Evolutionary conservation across 2,797 vertebrate genomes (phyloP).

Genomic region (Emydoidea blandingii): DNA sequence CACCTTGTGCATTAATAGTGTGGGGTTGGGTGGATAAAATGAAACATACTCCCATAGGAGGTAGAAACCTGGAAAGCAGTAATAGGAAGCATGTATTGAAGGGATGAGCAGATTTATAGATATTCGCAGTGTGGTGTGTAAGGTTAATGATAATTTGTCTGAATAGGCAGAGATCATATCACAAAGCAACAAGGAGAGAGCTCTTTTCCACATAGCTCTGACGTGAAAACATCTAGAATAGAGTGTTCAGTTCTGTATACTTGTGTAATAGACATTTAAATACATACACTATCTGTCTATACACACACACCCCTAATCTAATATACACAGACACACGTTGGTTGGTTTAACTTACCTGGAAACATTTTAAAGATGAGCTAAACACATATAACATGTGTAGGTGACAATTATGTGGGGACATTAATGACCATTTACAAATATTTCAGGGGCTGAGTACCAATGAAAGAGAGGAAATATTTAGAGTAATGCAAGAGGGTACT

Average conservation of each 20-base stretch:
- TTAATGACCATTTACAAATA: not conserved
- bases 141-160: not conserved
- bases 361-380: not conserved
- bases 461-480: not conserved
- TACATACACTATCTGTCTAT: rapidly evolving
- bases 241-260: not conserved
- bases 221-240: not conserved
- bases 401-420: not conserved
- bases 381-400: not conserved
- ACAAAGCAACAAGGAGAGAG: not conserved
- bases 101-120: not conserved
- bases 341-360: not conserved
- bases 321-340: not conserved
- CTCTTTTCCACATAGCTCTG: not conserved
- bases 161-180: not conserved
- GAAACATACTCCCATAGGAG: not conserved
- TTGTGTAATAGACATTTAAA: not conserved
- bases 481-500: not conserved
- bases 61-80: not conserved
- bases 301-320: not conserved
- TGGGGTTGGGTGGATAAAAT: not conserved
- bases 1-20: too few relatives aligned
- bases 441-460: not conserved
- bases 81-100: rapidly evolving
- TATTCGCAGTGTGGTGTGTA: not conserved